Conservation (phyloP, 2,888 invertebrate genomes). For the Xylota sylvarum region DNA sequence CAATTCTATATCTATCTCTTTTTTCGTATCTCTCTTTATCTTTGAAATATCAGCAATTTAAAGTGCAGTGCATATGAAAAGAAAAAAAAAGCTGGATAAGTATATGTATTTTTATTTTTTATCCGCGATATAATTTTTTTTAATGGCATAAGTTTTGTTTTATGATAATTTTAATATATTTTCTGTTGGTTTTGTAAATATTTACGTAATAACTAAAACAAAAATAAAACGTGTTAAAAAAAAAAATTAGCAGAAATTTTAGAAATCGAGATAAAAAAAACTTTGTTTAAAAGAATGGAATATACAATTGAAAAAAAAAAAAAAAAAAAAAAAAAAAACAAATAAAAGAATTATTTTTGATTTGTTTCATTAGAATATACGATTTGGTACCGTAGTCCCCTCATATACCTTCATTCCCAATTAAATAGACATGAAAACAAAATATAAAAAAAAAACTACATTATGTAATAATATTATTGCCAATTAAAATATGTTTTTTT, state of each 20-base stretch:
- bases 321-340: slow-evolving; percentile 10
- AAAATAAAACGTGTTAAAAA: slow-evolving; percentile 1
- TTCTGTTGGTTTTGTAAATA: slow-evolving; percentile 39
- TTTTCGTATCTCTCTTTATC: slow-evolving; percentile 11
- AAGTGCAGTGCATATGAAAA: slow-evolving; percentile 23
- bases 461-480: slow-evolving; percentile 46
- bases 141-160: neutral
- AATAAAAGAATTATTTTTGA: slow-evolving; percentile 19
- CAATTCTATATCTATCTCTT: slow-evolving; percentile 47
- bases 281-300: neutral
- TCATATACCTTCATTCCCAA: slow-evolving; percentile 44
- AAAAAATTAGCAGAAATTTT: slow-evolving; percentile 26
- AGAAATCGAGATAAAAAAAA: slow-evolving; percentile 23
- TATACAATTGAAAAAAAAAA: slow-evolving; percentile 1
- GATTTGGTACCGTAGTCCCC: slow-evolving; percentile 36
- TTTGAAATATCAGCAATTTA: slow-evolving; percentile 18
- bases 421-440: slow-evolving; percentile 15
- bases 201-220: slow-evolving; percentile 12
- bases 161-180: slow-evolving; percentile 13
- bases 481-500: slow-evolving; percentile 49
- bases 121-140: slow-evolving; percentile 14
- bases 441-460: slow-evolving; percentile 11
- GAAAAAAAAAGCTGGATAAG: neutral
- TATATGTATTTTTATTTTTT: slow-evolving; percentile 18
- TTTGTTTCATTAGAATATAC: slow-evolving; percentile 37